phyloP scores from a whole-genome alignment of 2,113 vertebrate genomes.

The Oreocharis arfaki region DNA sequence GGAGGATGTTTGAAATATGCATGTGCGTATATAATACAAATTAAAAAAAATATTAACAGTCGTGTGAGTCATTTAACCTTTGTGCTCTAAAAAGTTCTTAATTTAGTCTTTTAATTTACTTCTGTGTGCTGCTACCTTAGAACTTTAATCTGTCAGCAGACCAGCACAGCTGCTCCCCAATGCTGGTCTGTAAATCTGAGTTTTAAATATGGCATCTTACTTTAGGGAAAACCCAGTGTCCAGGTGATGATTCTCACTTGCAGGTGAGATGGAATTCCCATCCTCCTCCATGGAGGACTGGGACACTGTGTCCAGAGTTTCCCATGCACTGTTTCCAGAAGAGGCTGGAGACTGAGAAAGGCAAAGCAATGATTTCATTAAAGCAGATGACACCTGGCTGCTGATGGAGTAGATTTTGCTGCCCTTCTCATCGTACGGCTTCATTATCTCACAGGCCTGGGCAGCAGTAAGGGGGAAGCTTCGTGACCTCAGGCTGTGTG shows the following conservation, averaged over 20 bases:
- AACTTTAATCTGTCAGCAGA: not conserved
- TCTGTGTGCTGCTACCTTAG: not conserved
- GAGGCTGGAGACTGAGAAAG: conserved; percentile 65
- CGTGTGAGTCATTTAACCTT: not conserved
- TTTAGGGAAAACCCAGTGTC: conserved; percentile 89
- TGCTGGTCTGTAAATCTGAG: not conserved
- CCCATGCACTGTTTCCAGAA: conserved; percentile 35
- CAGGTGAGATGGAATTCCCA: not conserved
- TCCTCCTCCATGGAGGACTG: conserved; percentile 33
- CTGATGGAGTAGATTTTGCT: conserved; percentile 87
- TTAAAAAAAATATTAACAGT: not conserved
- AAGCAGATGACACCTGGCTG: conserved; percentile 85
- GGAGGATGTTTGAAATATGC: not conserved
- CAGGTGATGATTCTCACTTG: conserved; percentile 13
- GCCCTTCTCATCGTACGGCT: conserved; percentile 55
- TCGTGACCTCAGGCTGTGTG: conserved; percentile 66
- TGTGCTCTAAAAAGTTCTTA: not conserved
- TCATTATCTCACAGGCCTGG: conserved; percentile 63
- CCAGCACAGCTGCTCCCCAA: not conserved
- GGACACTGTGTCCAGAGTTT: not conserved
- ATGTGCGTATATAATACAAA: fast-evolving
- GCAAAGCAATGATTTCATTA: conserved; percentile 86
- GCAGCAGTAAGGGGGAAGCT: conserved; percentile 76
- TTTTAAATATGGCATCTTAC: conserved; percentile 66
- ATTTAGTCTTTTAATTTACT: not conserved